These are phyloP conservation scores for Helicoverpa assulta DNA, from an alignment of 2,888 invertebrate species.

Conservation along the genomic window DNA sequence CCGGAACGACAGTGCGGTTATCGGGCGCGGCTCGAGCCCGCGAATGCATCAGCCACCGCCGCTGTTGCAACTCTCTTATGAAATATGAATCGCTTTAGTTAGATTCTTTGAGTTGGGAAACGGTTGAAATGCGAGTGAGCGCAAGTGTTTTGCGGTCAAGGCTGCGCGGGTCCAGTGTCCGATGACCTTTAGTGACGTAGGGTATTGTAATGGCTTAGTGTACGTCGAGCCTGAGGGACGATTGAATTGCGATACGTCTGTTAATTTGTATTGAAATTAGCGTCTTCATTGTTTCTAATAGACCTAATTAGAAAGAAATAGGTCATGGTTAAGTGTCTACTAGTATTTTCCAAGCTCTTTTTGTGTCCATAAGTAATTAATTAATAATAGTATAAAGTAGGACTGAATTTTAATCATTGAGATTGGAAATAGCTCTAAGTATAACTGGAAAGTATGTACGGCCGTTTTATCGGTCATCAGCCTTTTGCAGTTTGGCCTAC, in stretches of 20 bases:
- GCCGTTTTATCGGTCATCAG: slow-evolving; percentile 26
- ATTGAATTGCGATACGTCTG: slow-evolving; percentile 31
- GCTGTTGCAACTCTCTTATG: slow-evolving; percentile 81
- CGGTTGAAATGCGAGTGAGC: slow-evolving; percentile 79
- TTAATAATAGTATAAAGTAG: not conserved
- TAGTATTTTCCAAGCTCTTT: not conserved
- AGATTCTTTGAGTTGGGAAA: slow-evolving; percentile 86
- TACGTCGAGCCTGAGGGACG: slow-evolving; percentile 17
- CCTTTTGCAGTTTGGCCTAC: slow-evolving; percentile 7
- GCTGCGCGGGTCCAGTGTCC: slow-evolving; percentile 70
- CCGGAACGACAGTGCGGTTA: slow-evolving; percentile 66
- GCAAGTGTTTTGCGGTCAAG: slow-evolving; percentile 87
- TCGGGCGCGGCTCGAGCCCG: slow-evolving; percentile 58
- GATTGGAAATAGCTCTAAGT: slow-evolving; percentile 1
- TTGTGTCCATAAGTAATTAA: not conserved
- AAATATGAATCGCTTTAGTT: slow-evolving; percentile 85
- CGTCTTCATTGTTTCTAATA: slow-evolving; percentile 16
- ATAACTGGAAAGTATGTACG: not conserved
- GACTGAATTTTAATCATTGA: not conserved
- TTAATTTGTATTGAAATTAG: slow-evolving; percentile 31
- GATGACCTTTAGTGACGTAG: slow-evolving; percentile 77
- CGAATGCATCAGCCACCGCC: slow-evolving; percentile 64
- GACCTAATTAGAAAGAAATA: slow-evolving; percentile 18
- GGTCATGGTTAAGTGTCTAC: slow-evolving; percentile 18
- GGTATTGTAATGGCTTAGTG: slow-evolving; percentile 61